Base-by-base conservation (phyloP, 2,113 vertebrate genomes). In the Dipodomys ordii region DNA sequence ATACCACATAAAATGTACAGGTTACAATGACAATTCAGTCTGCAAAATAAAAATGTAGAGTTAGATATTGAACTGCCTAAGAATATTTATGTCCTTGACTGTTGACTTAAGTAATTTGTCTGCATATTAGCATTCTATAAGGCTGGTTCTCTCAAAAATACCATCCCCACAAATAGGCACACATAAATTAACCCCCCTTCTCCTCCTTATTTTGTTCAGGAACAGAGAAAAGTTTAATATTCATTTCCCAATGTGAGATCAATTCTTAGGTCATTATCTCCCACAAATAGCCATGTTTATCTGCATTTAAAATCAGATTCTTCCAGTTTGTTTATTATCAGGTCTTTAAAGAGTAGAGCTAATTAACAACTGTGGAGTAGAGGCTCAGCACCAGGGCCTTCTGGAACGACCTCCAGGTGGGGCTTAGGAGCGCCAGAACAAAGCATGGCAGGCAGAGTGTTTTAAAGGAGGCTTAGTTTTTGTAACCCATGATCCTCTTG, bases 381-480 rank as follows among this genome's bases (percentile, higher is more conserved):
- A 60, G 10, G 23, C 32, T 13, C 23, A 73, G 46, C 68, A 27
- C n/a, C 25, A 81, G 82, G 46, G 39, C 87, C 95, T 96, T 91
- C 81, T 96, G 76, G 96, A 96, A 94, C 93, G 73, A 74, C 18
- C 72, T 80, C 67, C 4, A 35, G 18, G 39, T 57, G 49, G 69
- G 19, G n/a, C n/a, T 92, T 87, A 27, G 35, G 92, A 93, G 57
- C 78, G 87, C 77, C 3, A 0, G 93, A 88, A 73, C 85, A 92
- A 78, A 87, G 79, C 94, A 35, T 95, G 92, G 94, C 68, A 16
- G 60, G 15, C 39, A 83, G 91, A 88, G 94, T 87, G 4, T 71
- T 92, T 91, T 39, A 92, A 91, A 93, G 15, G 69, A 81, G n/a
- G 83, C 88, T 93, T 96, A 92, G 84, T 96, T 93, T 96, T 94